These are phyloP conservation scores for Sternarchorhynchus goeldii DNA, from an alignment of 2,797 vertebrate genomes.

Conservation along the genomic window DNA sequence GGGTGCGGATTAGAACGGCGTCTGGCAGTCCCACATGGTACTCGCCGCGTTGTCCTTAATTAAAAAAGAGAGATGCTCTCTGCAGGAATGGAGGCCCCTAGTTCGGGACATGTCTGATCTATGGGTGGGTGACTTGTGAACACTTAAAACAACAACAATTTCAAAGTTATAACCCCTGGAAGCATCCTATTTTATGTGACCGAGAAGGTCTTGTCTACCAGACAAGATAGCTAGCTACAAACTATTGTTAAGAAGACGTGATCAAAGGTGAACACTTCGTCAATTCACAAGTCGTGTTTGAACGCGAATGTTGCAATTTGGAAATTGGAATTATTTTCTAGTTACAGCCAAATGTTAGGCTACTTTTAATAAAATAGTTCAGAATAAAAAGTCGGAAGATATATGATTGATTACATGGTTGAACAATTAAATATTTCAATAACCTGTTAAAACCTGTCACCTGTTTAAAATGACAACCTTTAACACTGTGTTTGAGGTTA, in stretches of 20 bases:
- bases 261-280: background rate
- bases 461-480: background rate
- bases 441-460: background rate
- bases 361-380: background rate
- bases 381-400: background rate
- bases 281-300: background rate
- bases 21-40: conserved; percentile 78
- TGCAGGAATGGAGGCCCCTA: conserved; percentile 67
- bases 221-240: conserved; percentile 28
- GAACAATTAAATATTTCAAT: background rate
- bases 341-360: too few relatives aligned
- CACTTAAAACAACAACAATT: conserved; percentile 64
- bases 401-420: background rate
- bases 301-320: too few relatives aligned
- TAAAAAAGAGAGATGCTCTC: conserved; percentile 72
- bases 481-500: background rate
- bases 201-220: conserved; percentile 23
- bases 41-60: conserved; percentile 71
- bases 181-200: conserved; percentile 48
- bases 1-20: conserved; percentile 73
- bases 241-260: conserved; percentile 29
- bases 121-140: conserved; percentile 68
- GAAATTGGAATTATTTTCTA: too few relatives aligned
- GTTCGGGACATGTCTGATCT: conserved; percentile 63
- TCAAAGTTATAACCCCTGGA: conserved; percentile 64